Evolutionary conservation across 2,797 vertebrate genomes (phyloP), one percentile per base, ranked within the genome.

Genomic region (Alectoris magna): DNA sequence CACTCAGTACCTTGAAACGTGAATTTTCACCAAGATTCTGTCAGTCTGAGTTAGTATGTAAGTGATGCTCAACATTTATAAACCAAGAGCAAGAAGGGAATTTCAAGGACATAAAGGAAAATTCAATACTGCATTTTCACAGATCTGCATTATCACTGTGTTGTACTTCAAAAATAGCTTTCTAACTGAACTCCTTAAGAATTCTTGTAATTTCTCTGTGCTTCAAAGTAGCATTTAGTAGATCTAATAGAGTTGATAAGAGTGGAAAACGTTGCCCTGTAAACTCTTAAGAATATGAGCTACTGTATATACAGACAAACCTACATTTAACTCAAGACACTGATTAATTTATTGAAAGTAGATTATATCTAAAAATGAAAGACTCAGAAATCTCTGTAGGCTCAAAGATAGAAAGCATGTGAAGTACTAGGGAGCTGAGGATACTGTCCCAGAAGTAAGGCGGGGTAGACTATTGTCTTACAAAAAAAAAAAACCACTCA

Each of bases 1-100:
- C 87, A 96, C 95, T 91, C 94, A 53, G 26, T 76, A 56, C 55
- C 63, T 77, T 77, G 82, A 89, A 91, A 56, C 1, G 34, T 34
- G 21, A n/a, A 58, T 34, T 1, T 12, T 77, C 69, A 92, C 58
- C 27, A 81, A 81, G 58, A 69, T 56, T 87, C 82, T 82, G 58
- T 48, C 77, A 90, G 64, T 56, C 58, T 80, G 87, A 95, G 62
- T 69, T 76, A 86, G 60, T 60, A 70, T 11, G 24, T 24, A 63
- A 86, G 58, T 79, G 89, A 51, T 11, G 19, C 76, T 94, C 74
- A 88, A 21, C 3, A 86, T 27, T 31, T 9, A 39, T 12, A 84
- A 77, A 84, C 2, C 2, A 22, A 46, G 14, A 4, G 27, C 69
- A 72, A 86, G 55, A 48, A 84, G 19, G 78, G 34, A 43, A 84